These are phyloP conservation scores for Tetranychus cinnabarinus DNA, from an alignment of 1,140 invertebrate genomes.

Conservation along the genomic window DNA sequence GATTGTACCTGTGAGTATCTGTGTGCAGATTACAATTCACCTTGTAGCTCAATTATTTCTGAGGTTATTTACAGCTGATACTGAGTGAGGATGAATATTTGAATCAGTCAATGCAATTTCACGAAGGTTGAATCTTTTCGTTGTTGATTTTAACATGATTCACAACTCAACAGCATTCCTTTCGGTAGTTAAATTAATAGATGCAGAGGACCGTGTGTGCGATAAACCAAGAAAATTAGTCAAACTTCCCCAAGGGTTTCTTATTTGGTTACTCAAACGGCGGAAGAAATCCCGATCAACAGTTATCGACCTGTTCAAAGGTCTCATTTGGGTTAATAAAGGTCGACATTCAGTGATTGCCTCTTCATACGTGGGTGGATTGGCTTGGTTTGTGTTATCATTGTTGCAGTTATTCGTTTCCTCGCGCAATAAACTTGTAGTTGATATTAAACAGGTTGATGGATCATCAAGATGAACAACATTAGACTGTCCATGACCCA, in stretches of 20 bases:
- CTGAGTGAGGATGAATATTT: too few species aligned
- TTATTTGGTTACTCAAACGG: background rate
- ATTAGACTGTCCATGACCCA: slow-evolving; percentile 8
- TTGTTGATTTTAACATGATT: too few species aligned
- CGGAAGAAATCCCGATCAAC: background rate
- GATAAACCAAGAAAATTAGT: background rate
- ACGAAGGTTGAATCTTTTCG: too few species aligned
- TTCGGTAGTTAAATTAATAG: too few species aligned
- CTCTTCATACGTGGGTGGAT: slow-evolving; percentile 17
- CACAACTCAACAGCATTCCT: too few species aligned
- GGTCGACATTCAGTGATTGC: slow-evolving; percentile 17
- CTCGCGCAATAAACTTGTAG: background rate
- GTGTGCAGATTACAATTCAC: too few species aligned
- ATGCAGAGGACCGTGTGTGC: background rate
- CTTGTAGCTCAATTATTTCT: too few species aligned
- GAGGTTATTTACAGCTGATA: too few species aligned
- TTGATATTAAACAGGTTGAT: background rate
- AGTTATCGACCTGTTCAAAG: background rate
- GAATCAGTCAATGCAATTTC: too few species aligned
- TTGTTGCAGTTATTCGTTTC: background rate
- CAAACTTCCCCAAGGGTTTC: background rate
- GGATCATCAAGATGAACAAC: slow-evolving; percentile 5
- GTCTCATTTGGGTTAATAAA: slow-evolving; percentile 3
- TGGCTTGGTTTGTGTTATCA: background rate
- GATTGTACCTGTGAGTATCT: too few species aligned